Evolutionary conservation across 2,797 vertebrate species (phyloP).

Genomic region (Danio choprae): DNA sequence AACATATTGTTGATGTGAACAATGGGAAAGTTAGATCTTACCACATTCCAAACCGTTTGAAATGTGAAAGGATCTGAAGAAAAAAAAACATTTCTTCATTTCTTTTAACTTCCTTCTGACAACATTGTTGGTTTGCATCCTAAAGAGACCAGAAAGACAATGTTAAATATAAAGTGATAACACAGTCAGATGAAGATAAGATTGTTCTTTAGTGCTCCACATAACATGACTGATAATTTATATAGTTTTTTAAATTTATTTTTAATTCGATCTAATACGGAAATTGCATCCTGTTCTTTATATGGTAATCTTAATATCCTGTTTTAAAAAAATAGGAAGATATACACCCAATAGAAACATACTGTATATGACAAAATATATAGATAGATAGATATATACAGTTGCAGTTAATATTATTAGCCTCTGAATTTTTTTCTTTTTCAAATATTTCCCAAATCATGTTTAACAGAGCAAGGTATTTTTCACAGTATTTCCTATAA

Average conservation of each 20-base stretch:
- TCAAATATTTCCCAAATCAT: too few species aligned
- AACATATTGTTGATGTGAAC: neutral
- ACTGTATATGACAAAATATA: too few species aligned
- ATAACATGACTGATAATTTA: neutral
- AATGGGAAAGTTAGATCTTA: neutral
- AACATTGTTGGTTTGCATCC: constrained; percentile 34
- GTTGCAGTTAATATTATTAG: too few species aligned
- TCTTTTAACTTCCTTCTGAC: constrained; percentile 4
- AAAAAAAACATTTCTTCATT: neutral
- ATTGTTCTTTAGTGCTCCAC: neutral
- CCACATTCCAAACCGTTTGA: neutral
- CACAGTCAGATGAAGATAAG: constrained; percentile 10
- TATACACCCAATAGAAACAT: neutral
- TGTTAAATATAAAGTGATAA: neutral
- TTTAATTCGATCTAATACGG: neutral
- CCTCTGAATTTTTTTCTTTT: too few species aligned
- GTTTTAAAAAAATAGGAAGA: too few species aligned
- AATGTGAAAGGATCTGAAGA: neutral
- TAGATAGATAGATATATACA: too few species aligned
- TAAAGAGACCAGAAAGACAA: constrained; percentile 14
- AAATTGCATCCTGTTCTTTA: neutral
- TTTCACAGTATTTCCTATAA: too few species aligned
- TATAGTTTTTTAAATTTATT: too few species aligned
- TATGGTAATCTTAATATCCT: neutral
- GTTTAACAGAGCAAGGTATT: too few species aligned